phyloP scores from a whole-genome alignment of 2,888 invertebrate species.

The Spodoptera picta region DNA sequence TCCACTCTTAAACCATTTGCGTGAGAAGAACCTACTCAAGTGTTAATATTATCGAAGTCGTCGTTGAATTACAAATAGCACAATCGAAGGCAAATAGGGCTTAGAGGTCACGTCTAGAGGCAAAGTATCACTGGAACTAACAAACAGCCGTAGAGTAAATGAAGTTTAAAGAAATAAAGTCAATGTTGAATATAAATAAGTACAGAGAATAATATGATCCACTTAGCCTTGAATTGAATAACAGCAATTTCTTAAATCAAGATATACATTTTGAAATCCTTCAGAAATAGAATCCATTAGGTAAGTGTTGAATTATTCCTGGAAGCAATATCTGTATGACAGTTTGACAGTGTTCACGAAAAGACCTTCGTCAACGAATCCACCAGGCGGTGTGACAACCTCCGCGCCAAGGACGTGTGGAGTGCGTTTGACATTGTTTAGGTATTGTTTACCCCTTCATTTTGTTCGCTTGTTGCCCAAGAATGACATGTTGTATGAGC shows the following conservation, averaged over 20 bases:
- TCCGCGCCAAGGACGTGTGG: constrained; percentile 69
- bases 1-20: constrained; percentile 17
- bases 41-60: constrained; percentile 36
- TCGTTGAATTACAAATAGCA: constrained; percentile 51
- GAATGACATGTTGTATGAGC: constrained; percentile 65
- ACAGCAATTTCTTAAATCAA: constrained; percentile 20
- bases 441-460: constrained; percentile 71
- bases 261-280: constrained; percentile 7
- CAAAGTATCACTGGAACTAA: constrained; percentile 27
- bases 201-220: constrained; percentile 21
- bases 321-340: constrained; percentile 29
- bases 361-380: constrained; percentile 43
- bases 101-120: constrained; percentile 46
- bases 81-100: constrained; percentile 47
- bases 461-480: constrained; percentile 69
- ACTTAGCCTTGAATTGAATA: background rate
- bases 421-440: constrained; percentile 74
- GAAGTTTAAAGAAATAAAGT: constrained; percentile 31
- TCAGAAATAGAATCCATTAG: constrained; percentile 24
- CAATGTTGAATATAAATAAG: constrained; percentile 2
- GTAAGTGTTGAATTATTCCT: constrained; percentile 11
- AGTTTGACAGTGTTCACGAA: constrained; percentile 21
- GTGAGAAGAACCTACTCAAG: constrained; percentile 8
- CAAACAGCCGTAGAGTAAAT: constrained; percentile 9
- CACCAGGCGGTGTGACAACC: constrained; percentile 54